Conservation (phyloP, 2,113 vertebrate species). For the Reinhardtius hippoglossoides region DNA sequence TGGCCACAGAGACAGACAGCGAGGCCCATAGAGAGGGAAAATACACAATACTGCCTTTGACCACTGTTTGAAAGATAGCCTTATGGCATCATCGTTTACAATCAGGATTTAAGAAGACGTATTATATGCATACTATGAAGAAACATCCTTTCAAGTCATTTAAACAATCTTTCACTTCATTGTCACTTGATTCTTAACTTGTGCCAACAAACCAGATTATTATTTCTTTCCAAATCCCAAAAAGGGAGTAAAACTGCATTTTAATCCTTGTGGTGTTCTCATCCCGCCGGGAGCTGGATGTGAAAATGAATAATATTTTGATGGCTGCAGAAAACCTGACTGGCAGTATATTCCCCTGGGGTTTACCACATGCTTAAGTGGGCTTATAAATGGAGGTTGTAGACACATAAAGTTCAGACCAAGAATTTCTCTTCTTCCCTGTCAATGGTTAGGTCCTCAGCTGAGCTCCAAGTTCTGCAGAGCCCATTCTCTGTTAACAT, state of each 20-base stretch:
- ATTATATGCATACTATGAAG: background rate
- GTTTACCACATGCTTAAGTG: slow-evolving; percentile 58
- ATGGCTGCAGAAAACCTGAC: slow-evolving; percentile 14
- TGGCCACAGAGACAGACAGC: slow-evolving; percentile 37
- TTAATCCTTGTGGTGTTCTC: background rate
- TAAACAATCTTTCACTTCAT: background rate
- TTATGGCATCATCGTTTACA: slow-evolving; percentile 22
- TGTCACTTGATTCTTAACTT: background rate
- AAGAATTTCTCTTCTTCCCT: slow-evolving; percentile 24
- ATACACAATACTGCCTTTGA: slow-evolving; percentile 66
- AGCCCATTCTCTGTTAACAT: slow-evolving; percentile 47
- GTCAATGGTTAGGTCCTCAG: slow-evolving; percentile 8
- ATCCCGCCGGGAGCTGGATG: background rate
- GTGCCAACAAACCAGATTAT: background rate
- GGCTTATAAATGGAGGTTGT: slow-evolving; percentile 41
- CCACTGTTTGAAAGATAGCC: slow-evolving; percentile 35
- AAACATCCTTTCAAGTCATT: background rate
- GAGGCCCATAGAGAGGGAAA: slow-evolving; percentile 47
- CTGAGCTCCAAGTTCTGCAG: slow-evolving; percentile 51
- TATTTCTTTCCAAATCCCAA: slow-evolving; percentile 1
- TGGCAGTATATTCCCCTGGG: slow-evolving; percentile 27
- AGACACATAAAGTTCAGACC: slow-evolving; percentile 28
- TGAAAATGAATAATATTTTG: slow-evolving; percentile 16
- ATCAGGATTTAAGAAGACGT: slow-evolving; percentile 18
- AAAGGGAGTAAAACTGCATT: background rate